Percentiles rank a stretch among this genome's conserved stretches.
phyloP scores from a whole-genome alignment of 2,888 invertebrate species.

The Lymantria dispar region DNA sequence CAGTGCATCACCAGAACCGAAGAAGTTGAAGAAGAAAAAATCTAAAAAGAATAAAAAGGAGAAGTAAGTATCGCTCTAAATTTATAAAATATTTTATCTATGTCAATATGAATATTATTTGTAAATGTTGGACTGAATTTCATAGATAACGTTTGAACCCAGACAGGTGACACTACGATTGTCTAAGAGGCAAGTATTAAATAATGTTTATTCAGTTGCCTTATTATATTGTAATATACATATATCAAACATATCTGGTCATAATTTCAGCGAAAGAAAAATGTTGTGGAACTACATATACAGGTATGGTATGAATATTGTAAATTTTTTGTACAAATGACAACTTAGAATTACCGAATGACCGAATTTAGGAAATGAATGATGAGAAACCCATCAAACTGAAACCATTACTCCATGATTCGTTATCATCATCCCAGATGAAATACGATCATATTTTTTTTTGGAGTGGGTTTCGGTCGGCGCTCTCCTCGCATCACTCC shows the following conservation, averaged over 20 bases:
- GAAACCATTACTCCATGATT: no score
- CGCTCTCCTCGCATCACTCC: no score
- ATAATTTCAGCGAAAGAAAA: constrained; percentile 75
- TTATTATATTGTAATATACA: constrained; percentile 18
- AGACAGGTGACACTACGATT: constrained; percentile 73
- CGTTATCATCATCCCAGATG: no score
- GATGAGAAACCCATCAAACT: no score
- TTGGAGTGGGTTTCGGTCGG: no score
- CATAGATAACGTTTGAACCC: constrained; percentile 60
- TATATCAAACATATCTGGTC: constrained; percentile 28
- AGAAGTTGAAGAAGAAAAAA: constrained; percentile 90
- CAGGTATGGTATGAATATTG: constrained; percentile 58
- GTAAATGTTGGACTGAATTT: constrained; percentile 42
- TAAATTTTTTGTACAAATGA: not conserved
- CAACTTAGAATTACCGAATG: no score
- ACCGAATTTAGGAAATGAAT: no score
- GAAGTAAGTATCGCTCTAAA: constrained; percentile 79
- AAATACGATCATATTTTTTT: no score
- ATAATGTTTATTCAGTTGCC: constrained; percentile 12
- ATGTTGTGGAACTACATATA: constrained; percentile 67
- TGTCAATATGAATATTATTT: constrained; percentile 25
- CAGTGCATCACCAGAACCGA: constrained; percentile 88
- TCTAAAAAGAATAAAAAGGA: constrained; percentile 89
- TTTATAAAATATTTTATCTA: constrained; percentile 13
- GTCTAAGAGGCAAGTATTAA: constrained; percentile 70